Base-by-base conservation (phyloP, 2,113 vertebrate species). In the Dipodomys ordii region DNA sequence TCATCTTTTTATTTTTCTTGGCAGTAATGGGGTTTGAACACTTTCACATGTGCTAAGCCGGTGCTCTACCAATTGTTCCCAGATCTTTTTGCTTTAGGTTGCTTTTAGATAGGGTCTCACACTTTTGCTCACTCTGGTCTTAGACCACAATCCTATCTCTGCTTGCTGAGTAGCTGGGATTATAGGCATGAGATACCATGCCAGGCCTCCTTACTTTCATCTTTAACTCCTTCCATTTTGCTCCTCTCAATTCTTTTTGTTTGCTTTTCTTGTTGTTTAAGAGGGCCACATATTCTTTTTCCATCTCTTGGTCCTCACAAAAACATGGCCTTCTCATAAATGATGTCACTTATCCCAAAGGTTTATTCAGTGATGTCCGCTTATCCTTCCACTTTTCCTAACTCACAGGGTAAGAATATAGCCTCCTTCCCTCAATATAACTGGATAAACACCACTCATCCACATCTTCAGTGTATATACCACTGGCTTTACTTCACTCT, bases 241-340 rank as follows among this genome's bases (percentile, higher is more conserved):
- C 7, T 53, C 68, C 5, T 25, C 28, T 46, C 72, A 79, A 64
- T 76, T 76, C 74, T 85, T 60, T 2, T 46, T 39, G 49, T 49
- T 49, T 49, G 49, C 49, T 12, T 49, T 12, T 49, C 12, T 49
- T 49, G 49, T 49, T 49, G 49, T 65, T 78, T 79, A 62, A 62
- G 10, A 62, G 5, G 60, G 67, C 83, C 25, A 7, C 46, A 82
- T 44, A 18, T 78, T 89, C 22, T 30, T 53, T 88, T 62, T 57
- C 46, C 25, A 57, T 39, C 23, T 87, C 60, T 65, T 19, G 64
- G 25, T 8, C 18, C 19, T 44, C 32, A 39, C 10, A 64, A 49
- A 49, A 95, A 86, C 30, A 20, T 30, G 67, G 35, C 35, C 80
- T 64, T 89, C 77, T 74, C 32, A 53, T 76, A 89, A 83, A 69